A percentile compares a stretch with the other conserved stretches of the same genome.
phyloP scores from a whole-genome alignment of 2,888 invertebrate species.

The Rhingia rostrata region DNA sequence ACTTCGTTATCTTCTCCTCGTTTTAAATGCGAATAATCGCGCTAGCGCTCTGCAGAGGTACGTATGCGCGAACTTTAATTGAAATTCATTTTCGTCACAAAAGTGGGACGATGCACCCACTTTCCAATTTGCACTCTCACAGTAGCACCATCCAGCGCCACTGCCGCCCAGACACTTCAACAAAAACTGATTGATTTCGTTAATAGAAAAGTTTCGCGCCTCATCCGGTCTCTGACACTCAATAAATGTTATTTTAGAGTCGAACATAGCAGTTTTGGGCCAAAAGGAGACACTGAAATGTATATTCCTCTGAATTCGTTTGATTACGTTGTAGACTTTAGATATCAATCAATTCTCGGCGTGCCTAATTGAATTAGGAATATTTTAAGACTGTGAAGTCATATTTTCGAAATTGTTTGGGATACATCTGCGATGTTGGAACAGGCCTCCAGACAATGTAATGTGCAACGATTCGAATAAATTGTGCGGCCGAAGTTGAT shows the following conservation, averaged over 20 bases:
- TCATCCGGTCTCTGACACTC: constrained; percentile 39
- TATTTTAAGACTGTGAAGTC: constrained; percentile 67
- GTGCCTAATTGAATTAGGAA: constrained; percentile 64
- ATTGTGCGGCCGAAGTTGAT: no score
- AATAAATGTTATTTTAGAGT: constrained; percentile 46
- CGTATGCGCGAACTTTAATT: constrained; percentile 47
- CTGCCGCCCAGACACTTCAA: constrained; percentile 28
- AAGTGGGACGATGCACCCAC: constrained; percentile 19
- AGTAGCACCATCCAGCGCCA: constrained; percentile 5
- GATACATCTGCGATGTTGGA: no score
- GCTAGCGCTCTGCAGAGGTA: no score
- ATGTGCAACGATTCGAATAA: no score
- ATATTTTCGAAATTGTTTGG: neutral
- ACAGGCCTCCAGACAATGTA: no score
- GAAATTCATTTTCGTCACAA: constrained; percentile 51
- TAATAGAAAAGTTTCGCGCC: constrained; percentile 25
- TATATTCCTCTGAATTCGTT: constrained; percentile 36
- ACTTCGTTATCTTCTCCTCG: no score
- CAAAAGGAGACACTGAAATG: constrained; percentile 26
- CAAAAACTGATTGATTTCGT: constrained; percentile 60
- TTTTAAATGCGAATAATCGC: no score
- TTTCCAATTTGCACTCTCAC: constrained; percentile 43
- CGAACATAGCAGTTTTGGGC: constrained; percentile 9
- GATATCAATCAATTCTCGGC: constrained; percentile 67
- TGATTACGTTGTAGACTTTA: constrained; percentile 32